Conservation (phyloP, 23 tunicate species). For the Oikopleura vanhoeffeni region DNA sequence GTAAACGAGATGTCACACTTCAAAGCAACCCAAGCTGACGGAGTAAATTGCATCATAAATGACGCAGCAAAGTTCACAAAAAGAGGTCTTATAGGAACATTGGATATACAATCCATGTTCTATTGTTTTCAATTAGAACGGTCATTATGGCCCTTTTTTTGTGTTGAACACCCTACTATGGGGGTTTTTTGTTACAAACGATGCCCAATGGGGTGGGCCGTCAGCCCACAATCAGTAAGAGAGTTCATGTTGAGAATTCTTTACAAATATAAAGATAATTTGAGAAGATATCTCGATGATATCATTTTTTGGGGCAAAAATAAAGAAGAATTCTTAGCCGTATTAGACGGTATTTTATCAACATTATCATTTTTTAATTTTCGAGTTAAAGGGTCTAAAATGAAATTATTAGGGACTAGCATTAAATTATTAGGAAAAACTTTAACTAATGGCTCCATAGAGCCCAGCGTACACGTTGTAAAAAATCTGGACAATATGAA, state of each 20-base stretch:
- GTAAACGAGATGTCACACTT: neutral
- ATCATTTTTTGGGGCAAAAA: neutral
- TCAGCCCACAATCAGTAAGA: neutral
- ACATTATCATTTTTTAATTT: neutral
- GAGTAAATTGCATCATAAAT: neutral
- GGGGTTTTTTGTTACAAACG: neutral
- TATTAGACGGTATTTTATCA: neutral
- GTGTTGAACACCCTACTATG: neutral
- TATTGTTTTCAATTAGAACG: neutral
- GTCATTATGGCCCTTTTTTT: neutral
- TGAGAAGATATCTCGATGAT: neutral
- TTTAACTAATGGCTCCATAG: neutral
- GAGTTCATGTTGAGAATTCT: neutral
- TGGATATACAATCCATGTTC: neutral
- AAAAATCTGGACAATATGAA: neutral
- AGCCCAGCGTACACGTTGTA: neutral
- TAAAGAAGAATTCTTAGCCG: neutral
- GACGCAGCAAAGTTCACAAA: neutral
- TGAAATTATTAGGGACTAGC: neutral
- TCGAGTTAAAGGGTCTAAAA: neutral
- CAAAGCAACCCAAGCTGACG: neutral
- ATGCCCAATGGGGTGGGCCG: neutral
- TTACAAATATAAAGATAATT: neutral
- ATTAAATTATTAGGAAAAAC: neutral
- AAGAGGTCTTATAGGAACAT: neutral